Base-by-base conservation (phyloP, 2,888 invertebrate species). In the Netelia inedita region DNA sequence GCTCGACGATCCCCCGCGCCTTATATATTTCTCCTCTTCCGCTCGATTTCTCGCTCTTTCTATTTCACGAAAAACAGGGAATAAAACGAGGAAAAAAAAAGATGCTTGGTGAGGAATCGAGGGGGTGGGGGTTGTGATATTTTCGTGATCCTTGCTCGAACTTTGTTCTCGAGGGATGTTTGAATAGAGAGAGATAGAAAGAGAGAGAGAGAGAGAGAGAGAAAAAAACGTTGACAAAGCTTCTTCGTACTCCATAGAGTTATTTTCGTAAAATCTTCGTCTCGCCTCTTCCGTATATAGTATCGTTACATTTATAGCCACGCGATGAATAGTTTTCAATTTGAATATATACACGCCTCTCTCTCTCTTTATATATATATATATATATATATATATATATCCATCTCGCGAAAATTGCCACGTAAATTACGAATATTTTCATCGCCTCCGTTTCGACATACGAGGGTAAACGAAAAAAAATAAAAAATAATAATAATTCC, bases 261-360 rank as follows among this genome's bases (percentile, higher is more conserved):
- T 79, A 79, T 79, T 79, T 79, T 79, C 55, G 79, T 79, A 65
- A 79, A 78, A 71, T 79, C 55, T 72, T n/a, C 79, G 79, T 79
- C 79, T 79, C 79, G 79, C 69, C 79, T 63, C 50, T 55, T 79
- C 79, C 63, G 71, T 19, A 79, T 71, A 63, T 79, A 71, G 79
- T 79, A 55, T 65, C 72, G 79, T 79, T 72, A 71, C 79, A 65
- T 72, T 79, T 79, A 79, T 79, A 79, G 72, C 71, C 55, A 10
- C 11, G 16, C 50, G 71, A 43, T 55, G 63, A 79, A 79, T 72
- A n/a, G 46, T 65, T 72, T 79, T 71, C 55, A 43, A 72, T 79
- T 79, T 63, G 55, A 79, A 72, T 79, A 55, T 72, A 68, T 55
- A 50, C 75, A 43, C 50, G 19, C 63, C 46, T 8, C 23, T 28